These are phyloP conservation scores for Artibeus jamaicensis DNA, from an alignment of 2,797 vertebrate genomes.

Conservation along the genomic window DNA sequence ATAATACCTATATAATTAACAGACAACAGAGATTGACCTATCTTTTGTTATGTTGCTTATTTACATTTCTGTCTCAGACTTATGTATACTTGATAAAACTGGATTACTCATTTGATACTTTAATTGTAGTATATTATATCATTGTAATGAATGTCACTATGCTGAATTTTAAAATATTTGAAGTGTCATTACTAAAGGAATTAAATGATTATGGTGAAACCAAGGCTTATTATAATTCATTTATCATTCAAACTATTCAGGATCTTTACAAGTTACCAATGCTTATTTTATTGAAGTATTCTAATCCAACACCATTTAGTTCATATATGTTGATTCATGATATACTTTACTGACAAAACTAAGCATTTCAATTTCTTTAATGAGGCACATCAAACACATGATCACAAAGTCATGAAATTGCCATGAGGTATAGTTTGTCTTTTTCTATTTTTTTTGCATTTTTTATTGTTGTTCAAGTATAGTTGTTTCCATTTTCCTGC, in stretches of 20 bases:
- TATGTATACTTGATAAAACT: constrained; percentile 44
- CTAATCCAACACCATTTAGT: background rate
- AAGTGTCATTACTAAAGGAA: constrained; percentile 65
- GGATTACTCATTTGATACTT: constrained; percentile 14
- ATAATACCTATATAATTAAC: background rate
- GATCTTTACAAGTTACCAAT: constrained; percentile 11
- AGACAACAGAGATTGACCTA: constrained; percentile 43
- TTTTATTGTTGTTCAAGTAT: no score
- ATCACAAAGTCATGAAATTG: background rate
- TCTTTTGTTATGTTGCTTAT: constrained; percentile 47
- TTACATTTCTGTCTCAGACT: constrained; percentile 64
- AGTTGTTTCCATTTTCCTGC: no score
- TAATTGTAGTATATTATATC: background rate
- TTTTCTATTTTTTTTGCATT: no score
- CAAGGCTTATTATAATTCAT: background rate
- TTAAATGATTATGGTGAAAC: background rate
- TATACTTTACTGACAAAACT: constrained; percentile 10
- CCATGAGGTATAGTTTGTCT: background rate
- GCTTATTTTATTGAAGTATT: background rate
- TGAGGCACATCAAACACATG: background rate
- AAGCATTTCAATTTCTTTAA: constrained; percentile 25
- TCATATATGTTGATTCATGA: background rate
- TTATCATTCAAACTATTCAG: background rate
- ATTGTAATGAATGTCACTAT: constrained; percentile 17
- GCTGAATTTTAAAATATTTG: constrained; percentile 54